Conservation (phyloP, 92 coral and sea anemone genomes). For the Galaxea fascicularis region DNA sequence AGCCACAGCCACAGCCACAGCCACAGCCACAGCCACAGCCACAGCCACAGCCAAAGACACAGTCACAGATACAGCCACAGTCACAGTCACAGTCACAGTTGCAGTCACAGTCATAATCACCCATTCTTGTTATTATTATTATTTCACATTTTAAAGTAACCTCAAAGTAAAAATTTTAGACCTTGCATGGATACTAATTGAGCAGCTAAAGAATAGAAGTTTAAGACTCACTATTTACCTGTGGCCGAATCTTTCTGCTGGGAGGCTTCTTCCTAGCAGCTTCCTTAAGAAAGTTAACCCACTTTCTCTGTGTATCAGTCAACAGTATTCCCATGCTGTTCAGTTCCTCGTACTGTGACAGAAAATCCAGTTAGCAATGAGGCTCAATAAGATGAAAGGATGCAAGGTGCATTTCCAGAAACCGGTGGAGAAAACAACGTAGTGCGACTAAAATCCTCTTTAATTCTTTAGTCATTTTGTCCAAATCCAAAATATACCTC, state of each 20-base stretch:
- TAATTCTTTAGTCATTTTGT: not conserved
- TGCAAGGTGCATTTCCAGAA: not conserved
- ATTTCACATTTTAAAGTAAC: too few relatives aligned
- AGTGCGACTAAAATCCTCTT: not conserved
- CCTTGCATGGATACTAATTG: too few relatives aligned
- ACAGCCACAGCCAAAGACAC: too few relatives aligned
- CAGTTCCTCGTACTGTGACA: conserved; percentile 84
- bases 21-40: too few relatives aligned
- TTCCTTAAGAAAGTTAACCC: conserved; percentile 83
- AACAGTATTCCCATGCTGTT: conserved; percentile 90
- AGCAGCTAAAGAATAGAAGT: too few relatives aligned
- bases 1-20: too few relatives aligned
- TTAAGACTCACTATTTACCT: conserved; percentile 42
- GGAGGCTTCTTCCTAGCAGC: conserved; percentile 90
- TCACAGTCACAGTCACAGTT: too few relatives aligned
- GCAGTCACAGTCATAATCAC: too few relatives aligned
- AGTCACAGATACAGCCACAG: too few relatives aligned
- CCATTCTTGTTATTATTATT: too few relatives aligned
- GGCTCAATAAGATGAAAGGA: not conserved
- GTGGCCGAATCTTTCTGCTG: conserved; percentile 65
- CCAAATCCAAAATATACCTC: not conserved
- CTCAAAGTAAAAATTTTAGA: too few relatives aligned
- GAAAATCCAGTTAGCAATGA: not conserved
- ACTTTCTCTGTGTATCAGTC: conserved; percentile 88
- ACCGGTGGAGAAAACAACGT: not conserved